Evolutionary conservation across 2,797 vertebrate genomes (phyloP).

Genomic region (Crocidura indochinensis): DNA sequence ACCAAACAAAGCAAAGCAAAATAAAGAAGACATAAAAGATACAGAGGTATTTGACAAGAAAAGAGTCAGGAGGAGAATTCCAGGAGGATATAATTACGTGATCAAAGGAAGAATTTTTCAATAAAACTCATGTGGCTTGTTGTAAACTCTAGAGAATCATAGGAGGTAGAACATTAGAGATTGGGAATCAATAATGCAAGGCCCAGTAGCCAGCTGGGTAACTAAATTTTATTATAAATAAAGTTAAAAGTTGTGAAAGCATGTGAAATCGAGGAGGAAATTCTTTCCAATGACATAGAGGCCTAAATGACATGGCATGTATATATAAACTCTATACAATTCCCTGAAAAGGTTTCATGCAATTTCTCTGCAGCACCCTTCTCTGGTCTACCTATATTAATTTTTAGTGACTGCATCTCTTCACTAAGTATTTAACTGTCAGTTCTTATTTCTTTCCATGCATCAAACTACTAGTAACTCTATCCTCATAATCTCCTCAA

Average conservation of each 20-base stretch:
- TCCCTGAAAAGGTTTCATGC: background rate
- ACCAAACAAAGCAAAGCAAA: too few relatives aligned
- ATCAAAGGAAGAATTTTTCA: background rate
- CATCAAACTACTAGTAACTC: too few relatives aligned
- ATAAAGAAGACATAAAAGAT: background rate
- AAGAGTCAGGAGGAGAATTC: background rate
- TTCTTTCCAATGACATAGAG: background rate
- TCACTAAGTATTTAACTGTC: background rate
- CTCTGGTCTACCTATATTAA: background rate
- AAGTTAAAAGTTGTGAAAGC: background rate
- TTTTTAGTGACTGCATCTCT: background rate
- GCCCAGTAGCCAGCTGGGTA: background rate
- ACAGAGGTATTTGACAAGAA: background rate
- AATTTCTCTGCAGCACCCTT: background rate
- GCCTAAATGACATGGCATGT: too few relatives aligned
- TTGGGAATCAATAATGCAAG: background rate
- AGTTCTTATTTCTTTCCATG: background rate
- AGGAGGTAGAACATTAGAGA: background rate
- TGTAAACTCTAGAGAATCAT: background rate
- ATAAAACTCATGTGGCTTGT: background rate
- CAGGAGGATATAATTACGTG: background rate
- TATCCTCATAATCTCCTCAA: background rate
- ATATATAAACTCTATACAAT: too few relatives aligned
- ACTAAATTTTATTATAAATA: background rate
- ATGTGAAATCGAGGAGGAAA: background rate